These are phyloP conservation scores for Leucopsar rothschildi DNA, from an alignment of 2,113 vertebrate genomes.

Conservation along the genomic window DNA sequence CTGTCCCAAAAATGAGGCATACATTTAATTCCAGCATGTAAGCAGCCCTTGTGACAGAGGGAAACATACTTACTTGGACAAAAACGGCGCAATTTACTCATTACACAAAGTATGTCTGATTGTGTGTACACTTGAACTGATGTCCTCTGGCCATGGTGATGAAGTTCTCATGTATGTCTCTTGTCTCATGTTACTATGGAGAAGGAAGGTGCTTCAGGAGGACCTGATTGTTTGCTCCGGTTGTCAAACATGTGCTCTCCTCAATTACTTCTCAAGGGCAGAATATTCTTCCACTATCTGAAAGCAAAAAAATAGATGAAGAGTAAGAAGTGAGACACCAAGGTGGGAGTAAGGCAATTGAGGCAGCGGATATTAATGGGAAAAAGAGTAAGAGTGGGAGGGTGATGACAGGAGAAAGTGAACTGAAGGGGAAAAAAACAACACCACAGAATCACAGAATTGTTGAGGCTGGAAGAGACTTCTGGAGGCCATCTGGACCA, in stretches of 20 bases:
- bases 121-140: not conserved
- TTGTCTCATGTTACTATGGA: slow-evolving; percentile 8
- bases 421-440: not conserved
- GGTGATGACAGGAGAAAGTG: not conserved
- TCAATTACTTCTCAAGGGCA: not conserved
- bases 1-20: not conserved
- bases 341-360: not conserved
- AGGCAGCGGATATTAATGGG: not conserved
- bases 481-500: not conserved
- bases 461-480: not conserved
- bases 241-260: not conserved
- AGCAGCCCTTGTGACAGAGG: not conserved
- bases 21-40: not conserved
- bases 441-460: not conserved
- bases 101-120: not conserved
- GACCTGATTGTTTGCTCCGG: not conserved
- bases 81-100: not conserved
- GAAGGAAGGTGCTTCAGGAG: not conserved
- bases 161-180: not conserved
- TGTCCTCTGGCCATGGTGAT: not conserved
- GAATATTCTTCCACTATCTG: not conserved
- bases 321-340: not conserved
- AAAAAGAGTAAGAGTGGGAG: not conserved
- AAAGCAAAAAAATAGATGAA: not conserved
- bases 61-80: not conserved